A percentile compares a stretch with the other conserved stretches of the same genome.
These are phyloP conservation scores for Panulirus ornatus DNA, from an alignment of 1,140 invertebrate genomes.

Conservation along the genomic window DNA sequence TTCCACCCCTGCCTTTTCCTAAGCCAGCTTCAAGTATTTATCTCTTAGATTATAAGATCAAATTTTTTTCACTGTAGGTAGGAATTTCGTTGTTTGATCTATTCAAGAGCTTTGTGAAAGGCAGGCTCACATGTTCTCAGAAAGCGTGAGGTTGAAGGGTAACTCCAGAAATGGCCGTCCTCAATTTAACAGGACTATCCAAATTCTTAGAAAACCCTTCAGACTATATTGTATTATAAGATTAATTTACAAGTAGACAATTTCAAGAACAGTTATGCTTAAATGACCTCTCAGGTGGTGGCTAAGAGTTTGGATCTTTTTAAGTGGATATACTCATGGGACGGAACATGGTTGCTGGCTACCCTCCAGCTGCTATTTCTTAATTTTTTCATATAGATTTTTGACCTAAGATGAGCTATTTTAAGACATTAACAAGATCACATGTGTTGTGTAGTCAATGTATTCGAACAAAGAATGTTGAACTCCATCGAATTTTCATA, in stretches of 20 bases:
- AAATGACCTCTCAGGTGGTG: constrained; percentile 14
- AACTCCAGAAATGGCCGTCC: constrained; percentile 60
- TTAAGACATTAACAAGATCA: constrained; percentile 72
- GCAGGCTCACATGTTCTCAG: constrained; percentile 67
- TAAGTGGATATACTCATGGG: constrained; percentile 67
- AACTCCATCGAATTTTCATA: constrained; percentile 69
- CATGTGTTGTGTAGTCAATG: constrained; percentile 72
- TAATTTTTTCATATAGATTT: constrained; percentile 72
- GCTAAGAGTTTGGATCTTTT: constrained; percentile 64
- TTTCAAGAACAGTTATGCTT: constrained; percentile 25
- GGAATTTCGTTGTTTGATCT: constrained; percentile 67
- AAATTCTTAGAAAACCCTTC: constrained; percentile 50
- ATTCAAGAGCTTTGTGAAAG: constrained; percentile 71
- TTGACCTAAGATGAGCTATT: constrained; percentile 69
- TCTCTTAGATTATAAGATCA: constrained; percentile 57
- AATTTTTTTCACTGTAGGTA: constrained; percentile 58
- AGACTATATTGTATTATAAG: background rate
- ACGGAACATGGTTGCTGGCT: constrained; percentile 66
- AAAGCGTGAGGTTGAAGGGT: constrained; percentile 65
- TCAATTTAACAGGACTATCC: constrained; percentile 42
- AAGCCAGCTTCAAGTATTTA: constrained; percentile 72
- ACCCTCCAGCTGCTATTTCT: constrained; percentile 67
- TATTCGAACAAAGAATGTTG: constrained; percentile 67
- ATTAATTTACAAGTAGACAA: constrained; percentile 32
- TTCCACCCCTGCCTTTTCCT: constrained; percentile 72